phyloP scores from a whole-genome alignment of 2,888 invertebrate species.

The Nomada hirtipes region DNA sequence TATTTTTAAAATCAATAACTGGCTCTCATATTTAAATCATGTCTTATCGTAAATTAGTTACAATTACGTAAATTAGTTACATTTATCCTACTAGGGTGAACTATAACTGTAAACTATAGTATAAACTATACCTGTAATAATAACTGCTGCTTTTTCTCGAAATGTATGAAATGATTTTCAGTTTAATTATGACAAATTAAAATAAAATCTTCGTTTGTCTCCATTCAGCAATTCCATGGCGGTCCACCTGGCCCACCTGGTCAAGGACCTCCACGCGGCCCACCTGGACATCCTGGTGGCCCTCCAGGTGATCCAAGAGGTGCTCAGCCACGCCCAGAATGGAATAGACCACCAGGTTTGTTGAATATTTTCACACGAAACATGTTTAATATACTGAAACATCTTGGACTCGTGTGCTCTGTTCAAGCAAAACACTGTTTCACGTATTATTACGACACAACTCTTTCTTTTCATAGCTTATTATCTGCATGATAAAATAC shows the following conservation, averaged over 20 bases:
- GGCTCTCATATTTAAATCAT: conserved; percentile 41
- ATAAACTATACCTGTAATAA: background rate
- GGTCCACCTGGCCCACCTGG: conserved; percentile 86
- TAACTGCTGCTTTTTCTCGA: conserved; percentile 36
- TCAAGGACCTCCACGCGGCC: conserved; percentile 84
- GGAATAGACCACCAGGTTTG: conserved; percentile 89
- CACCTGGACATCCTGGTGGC: conserved; percentile 86
- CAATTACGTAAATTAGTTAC: no score
- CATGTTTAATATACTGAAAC: conserved; percentile 60
- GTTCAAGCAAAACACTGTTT: conserved; percentile 10
- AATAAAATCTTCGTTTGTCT: conserved; percentile 49
- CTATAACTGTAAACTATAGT: background rate
- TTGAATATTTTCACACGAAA: conserved; percentile 17
- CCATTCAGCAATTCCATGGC: conserved; percentile 85
- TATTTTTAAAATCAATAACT: conserved; percentile 26
- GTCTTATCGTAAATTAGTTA: background rate
- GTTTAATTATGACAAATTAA: conserved; percentile 42
- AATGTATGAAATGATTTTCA: conserved; percentile 17
- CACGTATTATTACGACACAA: conserved; percentile 20
- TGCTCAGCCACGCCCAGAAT: conserved; percentile 88
- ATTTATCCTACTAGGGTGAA: background rate
- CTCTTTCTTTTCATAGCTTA: conserved; percentile 22
- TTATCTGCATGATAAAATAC: conserved; percentile 61
- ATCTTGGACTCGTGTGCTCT: conserved; percentile 63
- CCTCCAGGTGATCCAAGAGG: conserved; percentile 87